Evolutionary conservation across 1,140 invertebrate species (phyloP), one percentile per base, ranked within the genome.

Genomic region (Brachionus manjavacas): DNA sequence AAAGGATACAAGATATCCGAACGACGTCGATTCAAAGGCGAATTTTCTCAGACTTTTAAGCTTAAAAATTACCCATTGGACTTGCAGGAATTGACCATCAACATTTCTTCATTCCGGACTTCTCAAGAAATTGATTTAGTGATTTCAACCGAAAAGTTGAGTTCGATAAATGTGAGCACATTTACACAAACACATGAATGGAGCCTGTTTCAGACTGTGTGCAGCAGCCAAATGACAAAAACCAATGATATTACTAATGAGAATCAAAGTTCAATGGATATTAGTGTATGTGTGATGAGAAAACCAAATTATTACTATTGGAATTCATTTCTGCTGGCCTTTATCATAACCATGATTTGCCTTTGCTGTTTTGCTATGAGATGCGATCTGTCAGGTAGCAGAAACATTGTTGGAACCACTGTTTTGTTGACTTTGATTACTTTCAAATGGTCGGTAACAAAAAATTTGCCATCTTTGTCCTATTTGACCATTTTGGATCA

Each of bases 141-240:
- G 12, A 35, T 76, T 28, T 25, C 20, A 11, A 46, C 39, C 14
- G 72, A 76, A 31, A 76, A 76, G 20, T 46, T 76, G 14, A 76
- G 72, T 16, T 76, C 72, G 1, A 76, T 76, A 3, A 76, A 76
- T 28, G 39, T 25, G 9, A 49, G 72, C 20, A 76, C 72, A 49
- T 76, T 76, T 23, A 76, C 72, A 12, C 72, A 76, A 76, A 76
- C 72, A 8, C 72, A 76, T 20, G 72, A 76, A 76, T 76, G 72
- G 72, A 49, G 20, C 28, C 20, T 76, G 11, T 49, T 25, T 76
- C 41, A 76, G n/a, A 49, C 72, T 9, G 72, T 76, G 43, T 76
- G 72, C 31, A 49, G 20, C 20, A 76, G 41, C 31, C 72, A 76
- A 76, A 14, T 49, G 7, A 28, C 46, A 0, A 31, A 35, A 52